These are phyloP conservation scores for Miichthys miiuy DNA, from an alignment of 2,797 vertebrate genomes.

Conservation along the genomic window DNA sequence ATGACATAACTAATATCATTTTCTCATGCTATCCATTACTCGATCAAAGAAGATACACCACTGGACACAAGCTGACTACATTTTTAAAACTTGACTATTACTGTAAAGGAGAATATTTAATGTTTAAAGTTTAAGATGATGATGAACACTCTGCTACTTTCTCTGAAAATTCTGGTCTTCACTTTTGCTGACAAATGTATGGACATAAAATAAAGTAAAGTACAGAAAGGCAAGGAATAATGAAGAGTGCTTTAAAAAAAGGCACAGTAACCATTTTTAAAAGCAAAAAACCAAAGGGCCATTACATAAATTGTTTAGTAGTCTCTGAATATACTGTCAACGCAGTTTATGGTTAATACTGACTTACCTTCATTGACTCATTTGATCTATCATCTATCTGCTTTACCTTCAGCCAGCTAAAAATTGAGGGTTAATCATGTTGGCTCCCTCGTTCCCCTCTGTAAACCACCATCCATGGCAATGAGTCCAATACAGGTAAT, in stretches of 20 bases:
- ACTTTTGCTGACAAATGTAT: neutral
- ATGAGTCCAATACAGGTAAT: constrained; percentile 71
- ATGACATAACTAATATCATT: constrained; percentile 6
- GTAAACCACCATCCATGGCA: constrained; percentile 44
- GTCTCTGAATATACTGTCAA: constrained; percentile 12
- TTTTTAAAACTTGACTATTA: neutral
- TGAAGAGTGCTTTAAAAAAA: constrained; percentile 3
- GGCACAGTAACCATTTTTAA: neutral
- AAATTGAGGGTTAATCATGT: constrained; percentile 56
- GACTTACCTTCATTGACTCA: constrained; percentile 37
- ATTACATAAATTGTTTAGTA: constrained; percentile 30
- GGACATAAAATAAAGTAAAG: constrained; percentile 1
- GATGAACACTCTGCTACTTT: neutral
- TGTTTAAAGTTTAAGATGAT: neutral
- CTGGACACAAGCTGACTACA: neutral
- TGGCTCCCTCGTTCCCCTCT: constrained; percentile 29
- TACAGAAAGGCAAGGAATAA: neutral
- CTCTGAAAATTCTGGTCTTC: neutral
- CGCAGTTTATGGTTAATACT: constrained; percentile 26
- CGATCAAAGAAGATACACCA: neutral
- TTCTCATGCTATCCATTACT: neutral
- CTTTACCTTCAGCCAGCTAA: constrained; percentile 41
- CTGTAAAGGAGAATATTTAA: neutral
- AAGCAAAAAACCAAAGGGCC: constrained; percentile 4
- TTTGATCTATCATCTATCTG: constrained; percentile 32